Evolutionary conservation across 2,888 invertebrate species (phyloP).

Genomic region (Heliconius erato): DNA sequence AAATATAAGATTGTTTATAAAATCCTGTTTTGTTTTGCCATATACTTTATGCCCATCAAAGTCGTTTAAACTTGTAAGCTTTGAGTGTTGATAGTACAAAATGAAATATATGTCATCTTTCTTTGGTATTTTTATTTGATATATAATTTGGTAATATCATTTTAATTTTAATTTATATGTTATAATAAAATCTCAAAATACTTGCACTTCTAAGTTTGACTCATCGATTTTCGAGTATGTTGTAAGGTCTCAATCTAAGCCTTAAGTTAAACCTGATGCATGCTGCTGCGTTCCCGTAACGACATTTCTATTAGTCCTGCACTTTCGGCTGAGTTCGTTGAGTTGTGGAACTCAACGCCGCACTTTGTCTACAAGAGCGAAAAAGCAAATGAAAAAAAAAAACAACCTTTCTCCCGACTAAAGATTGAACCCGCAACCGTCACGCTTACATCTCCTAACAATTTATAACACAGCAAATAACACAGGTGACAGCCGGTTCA

Average conservation of each 20-base stretch:
- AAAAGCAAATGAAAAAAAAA: not conserved
- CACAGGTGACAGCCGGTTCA: not conserved
- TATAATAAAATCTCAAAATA: no score
- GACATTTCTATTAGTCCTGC: not conserved
- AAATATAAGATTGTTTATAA: conserved; percentile 56
- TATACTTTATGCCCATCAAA: conserved; percentile 39
- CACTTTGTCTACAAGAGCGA: not conserved
- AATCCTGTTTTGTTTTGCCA: conserved; percentile 42
- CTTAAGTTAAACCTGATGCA: no score
- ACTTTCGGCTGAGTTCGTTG: not conserved
- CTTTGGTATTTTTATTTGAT: no score
- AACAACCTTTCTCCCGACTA: no score
- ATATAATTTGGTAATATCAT: no score
- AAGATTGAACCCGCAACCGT: no score
- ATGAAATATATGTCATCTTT: not conserved
- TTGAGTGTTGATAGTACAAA: not conserved
- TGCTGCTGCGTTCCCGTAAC: not conserved
- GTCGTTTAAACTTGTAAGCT: conserved; percentile 35
- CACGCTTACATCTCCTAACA: no score
- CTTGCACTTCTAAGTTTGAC: no score
- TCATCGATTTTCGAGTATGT: no score
- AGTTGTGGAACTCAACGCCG: not conserved
- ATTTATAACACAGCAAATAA: not conserved
- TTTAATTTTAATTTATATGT: no score
- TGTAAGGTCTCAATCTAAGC: no score